A percentile compares a stretch with the other conserved stretches of the same genome.
Conservation (phyloP, 2,113 vertebrate genomes). For the Vidua chalybeata region DNA sequence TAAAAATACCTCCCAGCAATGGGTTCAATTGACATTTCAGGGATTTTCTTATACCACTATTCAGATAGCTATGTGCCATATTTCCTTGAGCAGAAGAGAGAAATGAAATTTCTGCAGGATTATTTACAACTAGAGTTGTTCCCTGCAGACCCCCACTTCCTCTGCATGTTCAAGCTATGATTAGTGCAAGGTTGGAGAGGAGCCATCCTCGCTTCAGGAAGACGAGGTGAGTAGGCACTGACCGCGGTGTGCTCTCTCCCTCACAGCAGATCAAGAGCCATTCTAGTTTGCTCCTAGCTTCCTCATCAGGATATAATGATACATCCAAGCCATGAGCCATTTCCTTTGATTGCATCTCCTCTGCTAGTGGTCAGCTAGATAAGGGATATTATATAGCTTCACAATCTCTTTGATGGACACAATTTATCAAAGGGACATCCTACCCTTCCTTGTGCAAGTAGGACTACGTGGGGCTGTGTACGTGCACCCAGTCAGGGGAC, state of each 20-base stretch:
- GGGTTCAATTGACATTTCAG: neutral
- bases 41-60: neutral
- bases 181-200: neutral
- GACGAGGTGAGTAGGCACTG: neutral
- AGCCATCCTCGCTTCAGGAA: constrained; percentile 14
- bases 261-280: neutral
- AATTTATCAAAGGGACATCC: constrained; percentile 21
- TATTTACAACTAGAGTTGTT: neutral
- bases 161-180: neutral
- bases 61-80: neutral
- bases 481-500: neutral
- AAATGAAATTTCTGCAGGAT: neutral
- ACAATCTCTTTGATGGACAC: constrained; percentile 1
- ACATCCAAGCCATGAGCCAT: neutral
- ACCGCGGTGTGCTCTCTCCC: neutral
- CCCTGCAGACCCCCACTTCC: neutral
- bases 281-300: neutral
- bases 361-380: constrained; percentile 6
- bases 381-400: neutral
- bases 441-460: neutral
- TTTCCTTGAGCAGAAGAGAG: neutral
- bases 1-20: neutral
- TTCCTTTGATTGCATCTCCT: neutral
- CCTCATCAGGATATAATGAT: constrained; percentile 27
- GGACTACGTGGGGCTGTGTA: neutral